phyloP scores from a whole-genome alignment of 2,113 vertebrate species.

The Phylloscopus whistleri region DNA sequence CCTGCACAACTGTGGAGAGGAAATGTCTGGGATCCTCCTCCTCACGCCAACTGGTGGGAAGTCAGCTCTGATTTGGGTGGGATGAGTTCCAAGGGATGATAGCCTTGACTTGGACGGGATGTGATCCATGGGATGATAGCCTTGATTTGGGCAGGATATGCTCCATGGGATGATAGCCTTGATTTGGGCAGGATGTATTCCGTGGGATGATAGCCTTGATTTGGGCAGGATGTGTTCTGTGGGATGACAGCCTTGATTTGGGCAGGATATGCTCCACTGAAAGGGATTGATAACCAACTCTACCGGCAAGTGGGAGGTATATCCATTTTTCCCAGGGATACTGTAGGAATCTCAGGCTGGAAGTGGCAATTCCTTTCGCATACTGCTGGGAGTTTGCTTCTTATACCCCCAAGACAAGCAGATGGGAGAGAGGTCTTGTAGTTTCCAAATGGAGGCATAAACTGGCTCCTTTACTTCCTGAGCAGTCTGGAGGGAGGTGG shows the following conservation, averaged over 20 bases:
- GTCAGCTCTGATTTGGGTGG: neutral
- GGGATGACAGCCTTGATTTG: neutral
- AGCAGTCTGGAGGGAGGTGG: accelerated
- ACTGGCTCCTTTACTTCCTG: neutral
- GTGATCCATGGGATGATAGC: neutral
- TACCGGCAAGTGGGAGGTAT: accelerated
- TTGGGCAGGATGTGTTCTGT: neutral
- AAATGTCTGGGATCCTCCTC: neutral
- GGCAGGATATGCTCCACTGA: accelerated
- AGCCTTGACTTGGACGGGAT: neutral
- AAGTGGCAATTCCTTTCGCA: neutral
- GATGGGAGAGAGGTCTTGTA: neutral
- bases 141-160: neutral
- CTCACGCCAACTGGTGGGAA: neutral
- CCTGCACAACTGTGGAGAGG: neutral
- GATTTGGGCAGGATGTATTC: neutral
- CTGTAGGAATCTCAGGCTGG: neutral
- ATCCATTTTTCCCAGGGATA: neutral
- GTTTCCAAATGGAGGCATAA: neutral
- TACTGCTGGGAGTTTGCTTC: neutral
- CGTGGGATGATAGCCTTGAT: neutral
- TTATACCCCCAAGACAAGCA: neutral
- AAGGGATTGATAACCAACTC: neutral
- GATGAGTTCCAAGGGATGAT: neutral
- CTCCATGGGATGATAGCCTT: neutral